Evolutionary conservation across 1,140 invertebrate genomes (phyloP).

Genomic region (Bombus sibiricus): DNA sequence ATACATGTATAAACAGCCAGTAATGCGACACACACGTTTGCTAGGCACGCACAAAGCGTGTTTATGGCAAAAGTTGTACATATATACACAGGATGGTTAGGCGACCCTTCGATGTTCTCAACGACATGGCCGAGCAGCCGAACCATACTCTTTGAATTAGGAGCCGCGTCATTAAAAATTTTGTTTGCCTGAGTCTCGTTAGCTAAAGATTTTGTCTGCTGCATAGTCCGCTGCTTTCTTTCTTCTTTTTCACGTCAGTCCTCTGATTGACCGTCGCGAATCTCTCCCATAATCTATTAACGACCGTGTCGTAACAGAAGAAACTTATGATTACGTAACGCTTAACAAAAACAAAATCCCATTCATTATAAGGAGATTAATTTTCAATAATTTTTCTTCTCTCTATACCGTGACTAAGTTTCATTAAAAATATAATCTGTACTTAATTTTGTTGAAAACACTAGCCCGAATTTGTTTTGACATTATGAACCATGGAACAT

Average conservation of each 20-base stretch:
- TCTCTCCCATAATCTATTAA: neutral
- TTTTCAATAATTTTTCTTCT: too few relatives aligned
- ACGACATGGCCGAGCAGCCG: neutral
- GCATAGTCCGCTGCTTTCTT: neutral
- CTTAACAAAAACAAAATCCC: too few relatives aligned
- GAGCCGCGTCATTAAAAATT: constrained; percentile 22
- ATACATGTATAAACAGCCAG: constrained; percentile 14
- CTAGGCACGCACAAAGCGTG: neutral
- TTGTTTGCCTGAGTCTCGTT: constrained; percentile 21
- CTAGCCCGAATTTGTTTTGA: neutral
- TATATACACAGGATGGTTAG: neutral
- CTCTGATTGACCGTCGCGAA: neutral
- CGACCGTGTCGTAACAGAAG: too few relatives aligned
- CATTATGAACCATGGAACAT: neutral
- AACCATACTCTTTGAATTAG: constrained; percentile 13
- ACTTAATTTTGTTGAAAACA: neutral
- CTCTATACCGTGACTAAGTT: too few relatives aligned
- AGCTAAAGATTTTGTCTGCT: constrained; percentile 1
- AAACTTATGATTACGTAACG: too few relatives aligned
- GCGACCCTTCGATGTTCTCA: neutral
- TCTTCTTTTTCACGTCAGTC: neutral
- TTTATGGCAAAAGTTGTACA: constrained; percentile 15
- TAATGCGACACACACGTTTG: constrained; percentile 23
- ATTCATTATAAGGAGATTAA: too few relatives aligned
- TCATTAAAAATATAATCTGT: neutral